Base-by-base conservation (phyloP, 2,113 vertebrate genomes). In the Zosterops borbonicus region DNA sequence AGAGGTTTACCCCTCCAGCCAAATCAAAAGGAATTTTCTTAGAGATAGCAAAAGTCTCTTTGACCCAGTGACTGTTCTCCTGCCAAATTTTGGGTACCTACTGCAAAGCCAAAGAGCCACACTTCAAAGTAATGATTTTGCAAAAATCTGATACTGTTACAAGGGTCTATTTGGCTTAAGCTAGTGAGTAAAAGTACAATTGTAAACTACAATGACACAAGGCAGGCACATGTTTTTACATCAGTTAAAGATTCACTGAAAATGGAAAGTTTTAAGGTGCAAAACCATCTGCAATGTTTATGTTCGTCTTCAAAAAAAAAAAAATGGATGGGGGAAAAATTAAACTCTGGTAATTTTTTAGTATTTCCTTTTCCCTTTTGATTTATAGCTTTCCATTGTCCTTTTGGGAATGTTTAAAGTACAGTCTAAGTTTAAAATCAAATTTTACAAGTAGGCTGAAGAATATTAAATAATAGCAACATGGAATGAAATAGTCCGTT, bases 301-400 rank as follows among this genome's bases (percentile, higher is more conserved):
- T 47, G 9, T 47, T 79, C 18, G 39, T 2, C 4, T 29, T 28
- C 41, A 29, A 42, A 35, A 49, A 9, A 59, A 39, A 27, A 37
- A 33, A 49, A 29, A 37, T 27, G 0, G 1, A 1, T 0, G 4
- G 27, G 4, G 2, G 3, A 4, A 68, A 49, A 77, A 46, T 33
- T 29, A 52, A 79, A 23, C 14, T n/a, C 52, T 5, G 15, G 22
- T 28, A 37, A 33, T 44, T 58, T 23, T 31, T 8, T 11, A 41
- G 11, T 60, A 37, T 71, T 71, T 46, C 2, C 1, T 64, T 55
- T 79, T 41, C 7, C 2, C 0, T 31, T 70, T 71, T 68, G 44
- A 39, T 12, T 35, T n/a, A 20, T 9, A 46, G 5, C 5, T 59
- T 76, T 71, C 11, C 2, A 24, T 55, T 89, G 59, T 63, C 1